Conservation (phyloP, 2,888 invertebrate genomes). For the Seira ritae region DNA sequence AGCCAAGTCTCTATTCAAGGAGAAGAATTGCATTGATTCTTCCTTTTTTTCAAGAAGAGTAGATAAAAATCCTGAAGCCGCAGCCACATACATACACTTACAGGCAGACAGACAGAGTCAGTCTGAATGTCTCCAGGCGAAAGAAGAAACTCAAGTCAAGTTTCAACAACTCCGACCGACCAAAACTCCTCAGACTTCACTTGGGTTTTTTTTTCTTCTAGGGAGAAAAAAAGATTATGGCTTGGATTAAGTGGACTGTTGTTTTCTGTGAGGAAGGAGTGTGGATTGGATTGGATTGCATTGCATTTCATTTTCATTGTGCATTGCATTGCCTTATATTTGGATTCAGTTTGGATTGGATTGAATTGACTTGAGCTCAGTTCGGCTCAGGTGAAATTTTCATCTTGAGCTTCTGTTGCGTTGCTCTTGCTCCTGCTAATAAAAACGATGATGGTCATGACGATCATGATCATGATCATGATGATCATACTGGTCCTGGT, state of each 20-base stretch:
- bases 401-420: neutral
- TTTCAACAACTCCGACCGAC: constrained; percentile 60
- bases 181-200: constrained; percentile 29
- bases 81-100: neutral
- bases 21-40: constrained; percentile 18
- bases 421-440: constrained; percentile 5
- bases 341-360: neutral
- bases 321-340: too few relatives aligned
- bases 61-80: neutral
- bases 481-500: neutral
- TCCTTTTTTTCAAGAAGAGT: neutral
- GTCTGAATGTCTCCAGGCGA: constrained; percentile 59
- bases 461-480: neutral
- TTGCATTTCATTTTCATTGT: too few relatives aligned
- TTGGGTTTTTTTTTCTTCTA: neutral
- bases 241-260: constrained; percentile 1
- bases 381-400: neutral
- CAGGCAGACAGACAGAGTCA: constrained; percentile 17
- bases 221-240: neutral
- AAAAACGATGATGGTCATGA: constrained; percentile 25
- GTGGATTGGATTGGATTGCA: neutral
- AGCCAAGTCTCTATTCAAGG: neutral
- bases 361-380: neutral
- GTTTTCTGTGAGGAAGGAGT: too few relatives aligned
- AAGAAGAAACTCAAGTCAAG: constrained; percentile 22